Evolutionary conservation across 2,888 invertebrate genomes (phyloP), one percentile per base, ranked within the genome.

Genomic region (Colletes collaris): DNA sequence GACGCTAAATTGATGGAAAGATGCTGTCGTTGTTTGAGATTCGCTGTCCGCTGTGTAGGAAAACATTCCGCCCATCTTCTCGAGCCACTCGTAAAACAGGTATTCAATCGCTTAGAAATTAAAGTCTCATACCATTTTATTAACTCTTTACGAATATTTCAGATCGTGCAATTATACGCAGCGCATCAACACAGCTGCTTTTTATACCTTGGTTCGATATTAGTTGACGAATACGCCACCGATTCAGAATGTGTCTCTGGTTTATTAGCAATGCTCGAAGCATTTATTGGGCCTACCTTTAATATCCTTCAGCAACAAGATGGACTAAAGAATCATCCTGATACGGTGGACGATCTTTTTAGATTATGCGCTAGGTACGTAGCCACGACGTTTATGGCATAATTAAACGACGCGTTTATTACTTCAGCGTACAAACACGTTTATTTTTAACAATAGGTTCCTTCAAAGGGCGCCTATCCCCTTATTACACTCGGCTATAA

Each of bases 291-390:
- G 82, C 96, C 96, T 35, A 97, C 97, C n/a, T 97, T 97, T 91
- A 94, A 94, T 53, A 94, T 98, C 90, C 94, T 99, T 82, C 97
- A 97, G 92, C 95, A 95, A 87, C 95, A 95, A 77, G 95, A 96
- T 89, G 98, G 98, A 0, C 94, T 99, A 59, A 94, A 96, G 77
- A 97, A 98, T 92, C 97, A 99, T 94, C 99, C 99, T 0, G 99
- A 99, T 90, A 99, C 99, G 0, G 98, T 99, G 0, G 99, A 99
- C 91, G 99, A 99, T 92, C 96, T 99, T 85, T 99, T 99, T 93
- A 94, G 98, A 64, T 94, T 98, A 50, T 97, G 97, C 88, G 95
- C 96, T 65, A 94, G 97, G 94, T 94, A 86, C 60, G 7, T 11
- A 49, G 8, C 10, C 75, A 13, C 16, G 4, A 60, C 66, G 46